Percentiles rank a stretch among this genome's conserved stretches.
phyloP scores from a whole-genome alignment of 1,140 invertebrate species.

The Pentalonia nigronervosa region DNA sequence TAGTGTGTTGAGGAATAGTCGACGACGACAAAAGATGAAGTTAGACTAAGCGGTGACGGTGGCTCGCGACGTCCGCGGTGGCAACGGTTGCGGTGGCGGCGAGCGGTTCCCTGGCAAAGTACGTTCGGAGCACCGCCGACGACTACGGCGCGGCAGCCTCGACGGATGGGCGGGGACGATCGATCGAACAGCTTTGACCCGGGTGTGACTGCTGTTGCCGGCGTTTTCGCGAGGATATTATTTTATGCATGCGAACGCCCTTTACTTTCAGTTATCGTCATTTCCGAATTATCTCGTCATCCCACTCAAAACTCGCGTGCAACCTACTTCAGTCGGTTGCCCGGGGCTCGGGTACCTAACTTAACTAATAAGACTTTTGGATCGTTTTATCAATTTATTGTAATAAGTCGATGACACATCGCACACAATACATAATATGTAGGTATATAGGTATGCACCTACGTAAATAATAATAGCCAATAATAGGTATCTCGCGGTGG shows the following conservation, averaged over 20 bases:
- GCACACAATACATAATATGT: too few species aligned
- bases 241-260: conserved; percentile 53
- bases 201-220: conserved; percentile 43
- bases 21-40: background rate
- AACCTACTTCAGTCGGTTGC: background rate
- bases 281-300: conserved; percentile 9
- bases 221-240: conserved; percentile 38
- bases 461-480: background rate
- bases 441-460: too few species aligned
- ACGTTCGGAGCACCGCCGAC: background rate
- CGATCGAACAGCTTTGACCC: conserved; percentile 57
- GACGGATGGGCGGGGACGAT: conserved; percentile 30
- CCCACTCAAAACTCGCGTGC: background rate
- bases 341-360: background rate
- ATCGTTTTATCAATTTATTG: background rate
- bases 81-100: background rate
- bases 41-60: background rate
- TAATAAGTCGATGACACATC: background rate
- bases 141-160: background rate
- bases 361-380: background rate
- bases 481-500: background rate
- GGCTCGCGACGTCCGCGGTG: background rate
- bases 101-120: conserved; percentile 33
- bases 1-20: background rate
- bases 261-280: conserved; percentile 43